Percentiles rank a stretch among this genome's conserved stretches.
These are phyloP conservation scores for Stenolophus ochropezus DNA, from an alignment of 2,888 invertebrate species.

Conservation along the genomic window DNA sequence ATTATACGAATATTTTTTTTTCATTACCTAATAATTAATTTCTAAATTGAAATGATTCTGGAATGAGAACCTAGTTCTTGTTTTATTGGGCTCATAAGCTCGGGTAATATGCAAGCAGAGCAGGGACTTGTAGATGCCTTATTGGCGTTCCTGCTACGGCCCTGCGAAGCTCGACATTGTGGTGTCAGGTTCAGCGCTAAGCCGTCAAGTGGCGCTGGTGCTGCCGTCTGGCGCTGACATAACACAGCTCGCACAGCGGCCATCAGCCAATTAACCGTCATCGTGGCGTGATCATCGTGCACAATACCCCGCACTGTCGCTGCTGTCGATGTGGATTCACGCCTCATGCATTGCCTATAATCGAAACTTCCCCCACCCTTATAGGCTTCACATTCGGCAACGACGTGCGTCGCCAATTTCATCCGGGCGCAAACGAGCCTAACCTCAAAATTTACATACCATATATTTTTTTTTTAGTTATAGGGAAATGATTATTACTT, in stretches of 20 bases:
- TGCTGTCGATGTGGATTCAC: constrained; percentile 22
- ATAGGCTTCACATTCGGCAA: not conserved
- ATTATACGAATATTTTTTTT: too few species aligned
- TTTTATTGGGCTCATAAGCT: too few species aligned
- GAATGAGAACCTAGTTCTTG: too few species aligned
- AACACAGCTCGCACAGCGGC: constrained; percentile 59
- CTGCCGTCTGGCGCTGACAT: constrained; percentile 63
- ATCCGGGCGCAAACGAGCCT: not conserved
- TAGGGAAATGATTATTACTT: too few species aligned
- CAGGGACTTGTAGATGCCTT: too few species aligned
- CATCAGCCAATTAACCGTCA: constrained; percentile 42
- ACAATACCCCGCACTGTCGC: constrained; percentile 12
- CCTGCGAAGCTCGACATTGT: constrained; percentile 26
- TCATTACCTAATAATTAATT: too few species aligned
- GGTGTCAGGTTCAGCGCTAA: constrained; percentile 43
- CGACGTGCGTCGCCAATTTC: not conserved
- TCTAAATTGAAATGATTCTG: too few species aligned
- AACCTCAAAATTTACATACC: not conserved
- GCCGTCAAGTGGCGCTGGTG: constrained; percentile 62
- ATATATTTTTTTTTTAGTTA: too few species aligned
- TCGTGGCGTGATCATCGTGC: constrained; percentile 28
- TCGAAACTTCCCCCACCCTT: constrained; percentile 17
- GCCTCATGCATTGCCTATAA: constrained; percentile 41
- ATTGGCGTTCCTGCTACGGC: not conserved
- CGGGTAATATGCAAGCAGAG: too few species aligned